A percentile compares a stretch with the other conserved stretches of the same genome.
These are phyloP conservation scores for Stenolophus ochropezus DNA, from an alignment of 2,888 invertebrate species.

Conservation along the genomic window DNA sequence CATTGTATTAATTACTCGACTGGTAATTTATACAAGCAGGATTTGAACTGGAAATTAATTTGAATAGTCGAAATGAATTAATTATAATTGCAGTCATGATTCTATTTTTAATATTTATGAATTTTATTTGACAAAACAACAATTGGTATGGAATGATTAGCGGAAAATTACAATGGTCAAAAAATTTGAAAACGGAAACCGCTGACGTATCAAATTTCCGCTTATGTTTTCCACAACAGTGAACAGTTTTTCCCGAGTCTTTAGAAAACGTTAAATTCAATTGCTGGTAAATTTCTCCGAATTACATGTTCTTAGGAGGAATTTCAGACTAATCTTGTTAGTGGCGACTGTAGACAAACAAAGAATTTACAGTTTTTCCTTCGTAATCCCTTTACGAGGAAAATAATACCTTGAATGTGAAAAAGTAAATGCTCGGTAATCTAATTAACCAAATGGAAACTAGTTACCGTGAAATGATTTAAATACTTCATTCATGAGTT, in stretches of 20 bases:
- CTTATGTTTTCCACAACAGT: background rate
- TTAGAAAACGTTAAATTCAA: background rate
- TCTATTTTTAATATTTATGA: no score
- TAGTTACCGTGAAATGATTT: background rate
- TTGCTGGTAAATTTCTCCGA: background rate
- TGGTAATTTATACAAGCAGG: no score
- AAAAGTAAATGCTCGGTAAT: background rate
- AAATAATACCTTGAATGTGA: background rate
- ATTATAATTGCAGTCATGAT: no score
- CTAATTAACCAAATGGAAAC: constrained; percentile 1
- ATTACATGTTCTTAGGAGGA: background rate
- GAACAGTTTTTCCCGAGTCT: background rate
- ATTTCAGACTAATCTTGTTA: constrained; percentile 29
- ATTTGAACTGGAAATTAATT: no score
- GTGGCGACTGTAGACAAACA: constrained; percentile 23
- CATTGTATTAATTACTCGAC: no score
- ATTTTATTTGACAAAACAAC: no score
- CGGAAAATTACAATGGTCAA: no score
- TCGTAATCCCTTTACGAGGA: background rate
- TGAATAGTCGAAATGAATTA: no score
- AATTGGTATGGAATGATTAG: no score
- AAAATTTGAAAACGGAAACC: background rate
- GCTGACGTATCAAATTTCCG: background rate
- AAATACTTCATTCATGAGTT: constrained; percentile 29
- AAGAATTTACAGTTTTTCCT: constrained; percentile 7